Percentiles rank a stretch among this genome's conserved stretches.
Evolutionary conservation across 2,888 invertebrate genomes (phyloP).

Genomic region (Spodoptera littoralis): DNA sequence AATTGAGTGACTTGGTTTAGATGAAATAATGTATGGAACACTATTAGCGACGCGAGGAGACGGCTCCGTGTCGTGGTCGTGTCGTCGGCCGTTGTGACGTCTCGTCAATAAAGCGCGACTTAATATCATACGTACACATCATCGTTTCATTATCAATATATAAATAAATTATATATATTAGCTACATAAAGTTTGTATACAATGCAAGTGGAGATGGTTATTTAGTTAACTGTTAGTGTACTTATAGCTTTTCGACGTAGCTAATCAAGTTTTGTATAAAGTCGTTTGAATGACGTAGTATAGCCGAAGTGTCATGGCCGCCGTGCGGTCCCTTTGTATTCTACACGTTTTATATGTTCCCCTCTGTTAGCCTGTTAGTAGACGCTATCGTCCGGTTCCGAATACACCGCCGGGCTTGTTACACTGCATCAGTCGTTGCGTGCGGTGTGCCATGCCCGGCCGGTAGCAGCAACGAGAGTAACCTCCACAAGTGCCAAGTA

Average conservation of each 20-base stretch:
- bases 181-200: constrained; percentile 65
- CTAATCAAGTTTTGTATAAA: constrained; percentile 72
- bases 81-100: constrained; percentile 58
- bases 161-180: constrained; percentile 65
- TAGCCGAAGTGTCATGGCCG: constrained; percentile 58
- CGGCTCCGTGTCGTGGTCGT: constrained; percentile 25
- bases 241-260: constrained; percentile 80
- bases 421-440: constrained; percentile 16
- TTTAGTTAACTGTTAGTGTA: constrained; percentile 80
- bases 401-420: constrained; percentile 15
- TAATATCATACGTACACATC: constrained; percentile 85
- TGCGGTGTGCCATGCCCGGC: constrained; percentile 19
- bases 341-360: constrained; percentile 48
- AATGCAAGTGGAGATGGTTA: constrained; percentile 66
- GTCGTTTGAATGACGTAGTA: constrained; percentile 59
- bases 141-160: constrained; percentile 76
- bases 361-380: constrained; percentile 51
- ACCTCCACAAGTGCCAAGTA: constrained; percentile 84
- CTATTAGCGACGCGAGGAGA: constrained; percentile 1
- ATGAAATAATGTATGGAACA: too few species aligned
- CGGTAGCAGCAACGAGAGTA: constrained; percentile 55
- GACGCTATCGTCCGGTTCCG: constrained; percentile 57
- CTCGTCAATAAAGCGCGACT: constrained; percentile 62
- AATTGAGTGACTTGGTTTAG: too few species aligned
- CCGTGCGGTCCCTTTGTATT: constrained; percentile 58